These are phyloP conservation scores for Casuarius casuarius DNA, from an alignment of 2,113 vertebrate genomes.

Conservation along the genomic window DNA sequence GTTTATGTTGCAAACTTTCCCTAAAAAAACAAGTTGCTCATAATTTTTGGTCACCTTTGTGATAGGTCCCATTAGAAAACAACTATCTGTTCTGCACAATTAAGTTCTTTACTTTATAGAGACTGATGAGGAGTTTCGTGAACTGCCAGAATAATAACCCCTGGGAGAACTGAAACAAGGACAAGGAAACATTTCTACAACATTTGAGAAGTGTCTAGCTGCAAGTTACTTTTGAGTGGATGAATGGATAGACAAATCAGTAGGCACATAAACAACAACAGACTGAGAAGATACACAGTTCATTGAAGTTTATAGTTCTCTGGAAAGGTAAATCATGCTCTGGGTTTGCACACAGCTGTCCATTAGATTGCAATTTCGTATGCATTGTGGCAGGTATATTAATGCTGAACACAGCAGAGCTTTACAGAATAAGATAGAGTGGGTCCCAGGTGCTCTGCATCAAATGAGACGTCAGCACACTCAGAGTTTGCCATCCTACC, in stretches of 20 bases:
- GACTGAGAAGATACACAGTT: conserved; percentile 17
- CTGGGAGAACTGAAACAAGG: conserved; percentile 2
- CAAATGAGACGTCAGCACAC: neutral
- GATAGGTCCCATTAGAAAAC: neutral
- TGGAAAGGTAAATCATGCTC: conserved; percentile 9
- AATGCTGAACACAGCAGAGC: neutral
- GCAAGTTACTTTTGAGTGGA: conserved; percentile 3
- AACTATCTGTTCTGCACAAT: neutral
- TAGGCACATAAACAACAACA: conserved; percentile 26
- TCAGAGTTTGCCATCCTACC: neutral
- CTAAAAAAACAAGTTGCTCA: neutral
- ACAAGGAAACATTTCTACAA: neutral
- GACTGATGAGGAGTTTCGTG: neutral
- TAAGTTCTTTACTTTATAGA: conserved; percentile 38
- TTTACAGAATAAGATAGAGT: neutral
- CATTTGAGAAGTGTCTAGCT: conserved; percentile 22
- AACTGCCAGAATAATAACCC: conserved; percentile 15
- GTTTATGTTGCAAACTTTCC: neutral
- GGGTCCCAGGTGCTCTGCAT: conserved; percentile 30
- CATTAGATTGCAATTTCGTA: neutral
- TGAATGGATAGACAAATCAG: conserved; percentile 16
- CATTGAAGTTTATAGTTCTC: conserved; percentile 39
- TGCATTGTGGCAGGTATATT: neutral
- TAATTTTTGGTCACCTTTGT: neutral
- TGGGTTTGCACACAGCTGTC: neutral